Base-by-base conservation (phyloP, 1,140 invertebrate species). In the Pseudomyrmex gracilis region DNA sequence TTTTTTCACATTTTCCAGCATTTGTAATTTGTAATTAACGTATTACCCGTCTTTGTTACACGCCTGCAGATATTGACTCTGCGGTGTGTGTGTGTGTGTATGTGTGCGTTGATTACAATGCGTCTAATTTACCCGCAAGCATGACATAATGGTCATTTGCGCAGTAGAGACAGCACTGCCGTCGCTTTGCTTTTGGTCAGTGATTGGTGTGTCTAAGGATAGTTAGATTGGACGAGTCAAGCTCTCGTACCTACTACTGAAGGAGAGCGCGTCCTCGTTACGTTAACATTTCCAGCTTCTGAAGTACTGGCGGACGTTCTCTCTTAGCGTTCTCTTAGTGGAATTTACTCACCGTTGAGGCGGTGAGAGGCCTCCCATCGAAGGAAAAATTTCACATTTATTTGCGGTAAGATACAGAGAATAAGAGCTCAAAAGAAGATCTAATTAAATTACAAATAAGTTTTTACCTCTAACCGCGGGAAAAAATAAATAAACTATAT, bases 141-240 rank as follows among this genome's bases (percentile, higher is more conserved):
- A 64, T 70, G 60, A 76, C 60, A 24, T 64, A 58, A 78, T 20
- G 51, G 10, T 20, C 20, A 55, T 70, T 57, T 60, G 76, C 17
- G 34, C 12, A 13, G 0, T 45, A 2, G 13, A 76, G 60, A 76
- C 5, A 34, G 51, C 13, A 68, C 43, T 55, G 15, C n/a, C n/a
- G n/a, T 4, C 12, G 49, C 45, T 67, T 43, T 47, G 76, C 74
- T 78, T 70, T 49, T 49, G 66, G 66, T 71, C 66, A 80, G 66
- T 60, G 53, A 80, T 80, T 80, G 53, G 45, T 71, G 71, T n/a
- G 76, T 53, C 71, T 55, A 80, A 71, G 67, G 12, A 70, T 60
- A 70, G 76, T 55, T 34, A 47, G 15, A 2, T 60, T 49, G 55
- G 43, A 58, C 43, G 10, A 66, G 43, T 71, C 22, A 47, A 34